A percentile compares a stretch with the other conserved stretches of the same genome.
phyloP scores from a whole-genome alignment of 1,140 invertebrate genomes.

The Diploscapter pachys region DNA sequence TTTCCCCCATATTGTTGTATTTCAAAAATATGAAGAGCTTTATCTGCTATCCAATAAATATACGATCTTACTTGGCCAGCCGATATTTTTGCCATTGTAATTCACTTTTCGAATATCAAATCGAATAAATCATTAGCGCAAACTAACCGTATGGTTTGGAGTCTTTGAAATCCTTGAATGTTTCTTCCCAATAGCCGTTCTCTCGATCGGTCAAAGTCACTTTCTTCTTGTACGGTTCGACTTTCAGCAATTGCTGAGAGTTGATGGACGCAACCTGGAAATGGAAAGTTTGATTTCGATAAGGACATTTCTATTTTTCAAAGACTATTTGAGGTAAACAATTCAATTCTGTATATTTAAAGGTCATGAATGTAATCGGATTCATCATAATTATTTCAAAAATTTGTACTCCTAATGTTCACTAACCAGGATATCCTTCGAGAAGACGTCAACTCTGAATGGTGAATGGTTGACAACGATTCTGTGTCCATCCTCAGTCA shows the following conservation, averaged over 20 bases:
- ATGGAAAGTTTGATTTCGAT: constrained; percentile 57
- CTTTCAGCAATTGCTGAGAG: constrained; percentile 79
- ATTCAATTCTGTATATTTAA: background rate
- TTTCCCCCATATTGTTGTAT: too few relatives aligned
- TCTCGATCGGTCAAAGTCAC: constrained; percentile 65
- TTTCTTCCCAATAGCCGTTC: constrained; percentile 89
- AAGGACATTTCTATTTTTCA: too few relatives aligned
- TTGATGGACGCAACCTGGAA: constrained; percentile 72
- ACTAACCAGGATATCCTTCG: constrained; percentile 65
- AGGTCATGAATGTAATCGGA: too few relatives aligned
- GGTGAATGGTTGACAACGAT: constrained; percentile 29
- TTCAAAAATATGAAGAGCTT: too few relatives aligned
- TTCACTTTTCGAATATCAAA: too few relatives aligned
- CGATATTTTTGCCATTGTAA: too few relatives aligned
- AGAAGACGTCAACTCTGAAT: constrained; percentile 39
- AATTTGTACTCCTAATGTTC: too few relatives aligned
- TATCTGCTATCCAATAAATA: too few relatives aligned
- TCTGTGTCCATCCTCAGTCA: constrained; percentile 23
- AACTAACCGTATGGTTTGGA: constrained; percentile 76
- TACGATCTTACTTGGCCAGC: too few relatives aligned
- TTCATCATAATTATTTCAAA: too few relatives aligned
- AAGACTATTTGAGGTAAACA: background rate
- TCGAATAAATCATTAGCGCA: background rate
- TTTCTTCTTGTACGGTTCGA: constrained; percentile 77
- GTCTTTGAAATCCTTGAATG: constrained; percentile 88